Evolutionary conservation across 2,888 invertebrate genomes (phyloP), one percentile per base, ranked within the genome.

Genomic region (Leptura quadrifasciata): DNA sequence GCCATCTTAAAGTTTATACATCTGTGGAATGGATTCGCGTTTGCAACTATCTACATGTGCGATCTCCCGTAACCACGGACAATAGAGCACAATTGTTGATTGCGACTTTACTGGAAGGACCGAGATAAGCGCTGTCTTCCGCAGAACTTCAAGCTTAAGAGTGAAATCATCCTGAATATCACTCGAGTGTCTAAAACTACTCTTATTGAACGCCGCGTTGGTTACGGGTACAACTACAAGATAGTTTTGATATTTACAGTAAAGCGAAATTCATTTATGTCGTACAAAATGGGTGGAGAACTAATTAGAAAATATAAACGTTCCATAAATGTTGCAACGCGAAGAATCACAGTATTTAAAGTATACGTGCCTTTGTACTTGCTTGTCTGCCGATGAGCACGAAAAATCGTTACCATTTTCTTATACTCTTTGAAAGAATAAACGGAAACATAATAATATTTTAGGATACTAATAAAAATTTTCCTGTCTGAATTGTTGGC

Each of bases 61-160:
- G 82, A 84, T 84, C 84, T 82, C 74, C 79, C 80, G 80, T 81
- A 80, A 77, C 78, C 77, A 77, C 80, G 80, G 83, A 83, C 82
- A 83, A 83, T 82, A 80, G 82, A 79, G 78, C 83, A 78, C 82
- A 82, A 84, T 84, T 83, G 84, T 84, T 84, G 85, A 84, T 83
- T 84, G 83, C 84, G 82, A 83, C 84, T 82, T 82, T 78, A 79
- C 82, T 81, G 80, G 81, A 83, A 83, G 82, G 81, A 73, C 78
- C 72, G 71, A 84, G 85, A 85, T 84, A 85, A 84, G 84, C 80
- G 80, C 82, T 81, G 83, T 84, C 85, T 84, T 81, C 80, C 75
- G 76, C 84, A 84, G 83, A 82, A 77, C 75, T 76, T 47, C 69
- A 80, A 81, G 81, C 81, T 83, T 80, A 78, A 81, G 82, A 80